Conservation (phyloP, 1,140 invertebrate genomes). For the Zaprionus gabonicus region DNA sequence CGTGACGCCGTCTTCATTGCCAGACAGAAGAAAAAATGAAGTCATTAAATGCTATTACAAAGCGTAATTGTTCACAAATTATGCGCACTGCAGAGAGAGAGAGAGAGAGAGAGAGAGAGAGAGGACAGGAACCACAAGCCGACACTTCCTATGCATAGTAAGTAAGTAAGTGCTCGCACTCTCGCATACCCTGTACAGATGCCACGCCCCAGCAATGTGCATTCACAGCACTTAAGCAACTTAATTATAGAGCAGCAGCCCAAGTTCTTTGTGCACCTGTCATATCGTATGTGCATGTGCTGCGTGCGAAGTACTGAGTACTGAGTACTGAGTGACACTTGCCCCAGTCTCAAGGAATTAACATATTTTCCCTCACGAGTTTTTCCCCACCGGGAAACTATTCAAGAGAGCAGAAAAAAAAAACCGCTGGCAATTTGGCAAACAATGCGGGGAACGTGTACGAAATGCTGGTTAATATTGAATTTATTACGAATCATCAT, state of each 20-base stretch:
- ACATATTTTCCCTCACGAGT: slow-evolving; percentile 46
- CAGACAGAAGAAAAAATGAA: slow-evolving; percentile 57
- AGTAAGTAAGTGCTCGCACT: slow-evolving; percentile 15
- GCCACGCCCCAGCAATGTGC: slow-evolving; percentile 57
- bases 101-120: background rate
- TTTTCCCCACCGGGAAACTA: background rate
- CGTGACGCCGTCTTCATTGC: background rate
- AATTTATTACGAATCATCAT: slow-evolving; percentile 80
- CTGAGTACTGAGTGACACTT: slow-evolving; percentile 65
- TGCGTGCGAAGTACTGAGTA: slow-evolving; percentile 33
- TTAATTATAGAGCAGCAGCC: slow-evolving; percentile 62
- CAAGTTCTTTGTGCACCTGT: slow-evolving; percentile 63
- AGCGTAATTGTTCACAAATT: slow-evolving; percentile 83
- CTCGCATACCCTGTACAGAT: slow-evolving; percentile 38
- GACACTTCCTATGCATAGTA: slow-evolving; percentile 48
- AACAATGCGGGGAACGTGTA: slow-evolving; percentile 19
- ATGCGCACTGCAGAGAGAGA: slow-evolving; percentile 27
- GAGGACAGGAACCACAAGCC: slow-evolving; percentile 42
- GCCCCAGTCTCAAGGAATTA: slow-evolving; percentile 47
- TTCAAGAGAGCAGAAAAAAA: slow-evolving; percentile 4
- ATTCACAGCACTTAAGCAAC: slow-evolving; percentile 73
- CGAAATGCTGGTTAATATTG: slow-evolving; percentile 76
- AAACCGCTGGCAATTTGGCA: slow-evolving; percentile 64
- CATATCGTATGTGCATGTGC: slow-evolving; percentile 48
- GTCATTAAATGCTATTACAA: slow-evolving; percentile 83